Percentiles rank a stretch among this genome's conserved stretches.
Conservation (phyloP, 2,797 vertebrate genomes). For the Hippoglossus hippoglossus region DNA sequence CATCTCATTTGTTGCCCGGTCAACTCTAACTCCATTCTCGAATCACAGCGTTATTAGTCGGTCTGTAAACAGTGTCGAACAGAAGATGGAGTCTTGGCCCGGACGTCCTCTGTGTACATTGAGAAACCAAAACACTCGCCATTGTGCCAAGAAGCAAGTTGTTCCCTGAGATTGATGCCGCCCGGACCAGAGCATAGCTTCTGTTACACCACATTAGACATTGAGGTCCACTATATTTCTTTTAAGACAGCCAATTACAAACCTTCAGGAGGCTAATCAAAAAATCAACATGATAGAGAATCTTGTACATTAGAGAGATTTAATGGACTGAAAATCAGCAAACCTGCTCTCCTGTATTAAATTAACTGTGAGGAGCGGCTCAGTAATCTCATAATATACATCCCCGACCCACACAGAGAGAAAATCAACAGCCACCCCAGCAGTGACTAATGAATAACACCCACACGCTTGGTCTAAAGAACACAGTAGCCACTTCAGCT, state of each 20-base stretch:
- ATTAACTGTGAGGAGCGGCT: constrained; percentile 63
- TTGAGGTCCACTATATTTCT: background rate
- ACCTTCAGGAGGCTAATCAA: constrained; percentile 18
- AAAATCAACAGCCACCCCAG: constrained; percentile 71
- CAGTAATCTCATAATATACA: constrained; percentile 72
- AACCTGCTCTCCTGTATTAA: constrained; percentile 62
- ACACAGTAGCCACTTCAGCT: constrained; percentile 68
- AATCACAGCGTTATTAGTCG: too few species aligned
- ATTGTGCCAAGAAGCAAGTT: too few species aligned
- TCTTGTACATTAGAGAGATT: constrained; percentile 23
- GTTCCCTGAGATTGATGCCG: too few species aligned
- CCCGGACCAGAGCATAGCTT: too few species aligned
- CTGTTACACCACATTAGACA: too few species aligned
- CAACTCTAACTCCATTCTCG: too few species aligned
- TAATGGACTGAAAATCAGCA: constrained; percentile 42
- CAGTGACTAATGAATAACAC: constrained; percentile 78
- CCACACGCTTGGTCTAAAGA: constrained; percentile 69
- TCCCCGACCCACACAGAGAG: constrained; percentile 64
- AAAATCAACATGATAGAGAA: constrained; percentile 20
- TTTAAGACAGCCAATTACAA: constrained; percentile 16
- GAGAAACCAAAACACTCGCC: too few species aligned
- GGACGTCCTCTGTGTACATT: too few species aligned
- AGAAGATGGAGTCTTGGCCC: too few species aligned
- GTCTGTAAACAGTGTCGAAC: too few species aligned
- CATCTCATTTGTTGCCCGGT: too few species aligned